Evolutionary conservation across 2,797 vertebrate genomes (phyloP).

Genomic region (Helicolenus hilgendorfi): DNA sequence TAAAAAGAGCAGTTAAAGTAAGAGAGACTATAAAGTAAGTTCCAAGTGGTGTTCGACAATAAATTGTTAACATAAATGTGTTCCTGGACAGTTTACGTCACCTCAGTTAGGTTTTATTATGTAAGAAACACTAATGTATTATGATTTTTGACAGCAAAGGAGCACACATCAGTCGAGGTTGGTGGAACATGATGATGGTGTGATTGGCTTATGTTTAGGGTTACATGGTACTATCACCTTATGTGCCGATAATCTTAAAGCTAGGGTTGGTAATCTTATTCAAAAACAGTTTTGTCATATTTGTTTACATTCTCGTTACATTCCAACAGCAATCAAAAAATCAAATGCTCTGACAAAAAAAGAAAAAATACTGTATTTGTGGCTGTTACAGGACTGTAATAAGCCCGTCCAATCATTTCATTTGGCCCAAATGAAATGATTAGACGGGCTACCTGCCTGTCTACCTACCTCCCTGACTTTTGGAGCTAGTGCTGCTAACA

Average conservation of each 20-base stretch:
- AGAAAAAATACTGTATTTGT: neutral
- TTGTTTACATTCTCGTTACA: neutral
- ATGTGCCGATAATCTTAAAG: neutral
- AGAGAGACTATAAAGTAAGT: neutral
- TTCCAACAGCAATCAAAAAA: neutral
- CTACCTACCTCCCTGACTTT: no score
- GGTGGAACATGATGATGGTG: neutral
- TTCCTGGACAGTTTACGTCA: neutral
- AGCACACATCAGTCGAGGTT: neutral
- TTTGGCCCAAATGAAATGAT: no score
- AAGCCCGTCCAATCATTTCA: no score
- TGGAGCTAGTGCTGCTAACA: no score
- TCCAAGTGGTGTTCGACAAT: neutral
- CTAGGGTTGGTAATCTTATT: neutral
- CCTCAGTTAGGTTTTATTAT: neutral
- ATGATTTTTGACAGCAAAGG: neutral
- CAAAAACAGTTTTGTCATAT: neutral
- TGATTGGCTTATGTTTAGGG: neutral
- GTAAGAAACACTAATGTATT: neutral
- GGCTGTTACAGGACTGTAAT: neutral
- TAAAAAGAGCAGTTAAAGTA: neutral
- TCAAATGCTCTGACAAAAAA: neutral
- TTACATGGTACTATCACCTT: neutral
- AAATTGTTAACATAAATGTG: neutral
- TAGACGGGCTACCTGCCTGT: no score